Evolutionary conservation across 1,140 invertebrate genomes (phyloP).

Genomic region (Lethrus apterus): DNA sequence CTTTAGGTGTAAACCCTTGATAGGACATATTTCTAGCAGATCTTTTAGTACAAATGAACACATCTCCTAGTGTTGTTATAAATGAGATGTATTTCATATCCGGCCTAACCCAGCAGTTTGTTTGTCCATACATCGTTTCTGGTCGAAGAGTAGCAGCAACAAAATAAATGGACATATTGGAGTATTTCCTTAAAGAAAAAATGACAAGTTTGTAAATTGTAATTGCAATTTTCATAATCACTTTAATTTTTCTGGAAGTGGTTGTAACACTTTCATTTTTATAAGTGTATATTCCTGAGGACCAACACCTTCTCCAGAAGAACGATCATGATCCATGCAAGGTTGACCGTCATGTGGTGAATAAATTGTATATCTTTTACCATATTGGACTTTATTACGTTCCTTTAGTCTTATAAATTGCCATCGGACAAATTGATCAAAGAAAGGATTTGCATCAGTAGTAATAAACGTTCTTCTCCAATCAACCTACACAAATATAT

Average conservation of each 20-base stretch:
- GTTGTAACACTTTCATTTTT: slow-evolving; percentile 80
- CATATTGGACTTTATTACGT: slow-evolving; percentile 88
- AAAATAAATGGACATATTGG: slow-evolving; percentile 63
- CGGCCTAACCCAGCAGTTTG: slow-evolving; percentile 96
- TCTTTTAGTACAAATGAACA: slow-evolving; percentile 82
- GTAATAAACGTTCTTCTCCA: slow-evolving; percentile 97
- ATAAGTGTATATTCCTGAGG: slow-evolving; percentile 98
- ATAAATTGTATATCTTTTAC: slow-evolving; percentile 95
- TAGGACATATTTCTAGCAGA: slow-evolving; percentile 93
- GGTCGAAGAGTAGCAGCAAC: slow-evolving; percentile 96
- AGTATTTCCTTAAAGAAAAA: slow-evolving; percentile 26
- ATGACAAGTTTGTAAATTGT: background rate
- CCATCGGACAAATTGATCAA: slow-evolving; percentile 97
- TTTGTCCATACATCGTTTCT: slow-evolving; percentile 99
- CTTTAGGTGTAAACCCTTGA: slow-evolving; percentile 80
- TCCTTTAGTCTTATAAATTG: slow-evolving; percentile 88
- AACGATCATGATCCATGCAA: slow-evolving; percentile 98
- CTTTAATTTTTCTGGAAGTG: slow-evolving; percentile 67
- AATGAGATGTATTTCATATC: slow-evolving; percentile 91
- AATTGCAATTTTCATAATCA: slow-evolving; percentile 36
- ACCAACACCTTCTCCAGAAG: slow-evolving; percentile 92
- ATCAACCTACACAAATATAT: slow-evolving; percentile 65
- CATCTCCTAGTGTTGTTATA: slow-evolving; percentile 58
- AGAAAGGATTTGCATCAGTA: slow-evolving; percentile 96
- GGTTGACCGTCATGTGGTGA: slow-evolving; percentile 96